These are phyloP conservation scores for Eurois occulta DNA, from an alignment of 2,888 invertebrate species.

Conservation along the genomic window DNA sequence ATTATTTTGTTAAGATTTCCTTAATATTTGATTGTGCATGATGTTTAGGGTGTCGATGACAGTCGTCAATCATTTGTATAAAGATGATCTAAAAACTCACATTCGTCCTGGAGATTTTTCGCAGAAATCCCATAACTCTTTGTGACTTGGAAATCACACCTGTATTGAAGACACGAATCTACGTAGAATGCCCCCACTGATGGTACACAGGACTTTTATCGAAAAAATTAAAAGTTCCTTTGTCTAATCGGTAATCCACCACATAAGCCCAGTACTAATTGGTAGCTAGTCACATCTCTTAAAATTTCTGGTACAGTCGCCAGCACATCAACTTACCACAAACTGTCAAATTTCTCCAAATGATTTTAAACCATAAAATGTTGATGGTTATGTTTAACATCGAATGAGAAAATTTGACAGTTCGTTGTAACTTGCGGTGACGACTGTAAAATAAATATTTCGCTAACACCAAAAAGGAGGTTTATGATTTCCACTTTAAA, in stretches of 20 bases:
- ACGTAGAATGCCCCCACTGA: background rate
- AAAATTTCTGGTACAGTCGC: background rate
- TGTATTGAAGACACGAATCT: background rate
- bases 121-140: background rate
- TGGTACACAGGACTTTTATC: background rate
- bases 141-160: background rate
- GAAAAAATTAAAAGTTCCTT: background rate
- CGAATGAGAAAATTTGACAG: no score
- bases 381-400: no score
- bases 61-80: background rate
- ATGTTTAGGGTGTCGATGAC: background rate
- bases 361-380: no score
- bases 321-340: no score
- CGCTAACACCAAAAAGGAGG: background rate
- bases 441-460: no score
- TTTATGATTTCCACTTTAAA: background rate
- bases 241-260: background rate
- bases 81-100: background rate
- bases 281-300: background rate
- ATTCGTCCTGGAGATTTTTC: background rate
- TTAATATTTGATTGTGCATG: conserved; percentile 11
- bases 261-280: background rate
- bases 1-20: conserved; percentile 5
- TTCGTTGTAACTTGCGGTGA: no score
- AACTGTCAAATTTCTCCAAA: no score